These are phyloP conservation scores for Heliconius hortense DNA, from an alignment of 2,888 invertebrate genomes.

Conservation along the genomic window DNA sequence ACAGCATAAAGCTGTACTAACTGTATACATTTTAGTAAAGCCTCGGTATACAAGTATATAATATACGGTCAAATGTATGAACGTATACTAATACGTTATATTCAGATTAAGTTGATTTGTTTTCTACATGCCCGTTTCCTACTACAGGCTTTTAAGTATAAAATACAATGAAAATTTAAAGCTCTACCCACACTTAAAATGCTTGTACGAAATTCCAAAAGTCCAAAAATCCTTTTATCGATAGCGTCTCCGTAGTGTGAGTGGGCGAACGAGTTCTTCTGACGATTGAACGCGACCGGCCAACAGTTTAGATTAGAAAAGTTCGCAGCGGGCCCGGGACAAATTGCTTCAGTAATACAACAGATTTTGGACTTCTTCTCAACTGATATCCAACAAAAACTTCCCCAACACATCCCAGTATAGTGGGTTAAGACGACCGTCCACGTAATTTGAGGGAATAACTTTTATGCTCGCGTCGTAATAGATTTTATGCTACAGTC, in stretches of 20 bases:
- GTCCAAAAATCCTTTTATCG: constrained; percentile 36
- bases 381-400: constrained; percentile 62
- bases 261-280: constrained; percentile 55
- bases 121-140: background rate
- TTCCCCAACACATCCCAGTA: constrained; percentile 46
- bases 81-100: background rate
- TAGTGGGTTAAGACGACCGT: constrained; percentile 40
- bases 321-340: constrained; percentile 66
- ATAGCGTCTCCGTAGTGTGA: constrained; percentile 39
- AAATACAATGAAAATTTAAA: background rate
- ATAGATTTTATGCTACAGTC: constrained; percentile 45
- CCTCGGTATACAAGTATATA: no score
- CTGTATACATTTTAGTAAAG: background rate
- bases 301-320: constrained; percentile 80
- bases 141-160: background rate
- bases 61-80: background rate
- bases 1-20: no score
- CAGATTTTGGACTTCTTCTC: constrained; percentile 63
- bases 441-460: constrained; percentile 43
- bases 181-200: background rate
- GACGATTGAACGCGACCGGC: constrained; percentile 65
- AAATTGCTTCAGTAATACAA: constrained; percentile 79
- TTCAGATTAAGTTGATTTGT: background rate
- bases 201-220: constrained; percentile 10
- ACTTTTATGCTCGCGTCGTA: constrained; percentile 41